Conservation (phyloP, 2,888 invertebrate genomes). For the Platyscelio sp. region DNA sequence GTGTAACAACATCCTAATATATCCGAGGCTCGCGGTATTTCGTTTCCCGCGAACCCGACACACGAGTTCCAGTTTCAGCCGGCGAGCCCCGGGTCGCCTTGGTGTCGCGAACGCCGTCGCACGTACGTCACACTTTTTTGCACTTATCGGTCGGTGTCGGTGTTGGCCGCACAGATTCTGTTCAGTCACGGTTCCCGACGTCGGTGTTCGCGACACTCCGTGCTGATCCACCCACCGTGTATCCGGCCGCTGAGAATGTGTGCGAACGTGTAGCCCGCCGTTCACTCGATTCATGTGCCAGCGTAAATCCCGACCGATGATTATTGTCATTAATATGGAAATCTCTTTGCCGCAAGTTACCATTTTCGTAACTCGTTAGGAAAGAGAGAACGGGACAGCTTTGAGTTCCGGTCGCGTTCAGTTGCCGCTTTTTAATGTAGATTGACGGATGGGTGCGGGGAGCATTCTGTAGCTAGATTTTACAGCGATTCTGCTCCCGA, state of each 20-base stretch:
- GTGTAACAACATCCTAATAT: constrained; percentile 78
- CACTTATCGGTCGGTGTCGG: constrained; percentile 76
- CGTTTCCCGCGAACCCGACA: constrained; percentile 81
- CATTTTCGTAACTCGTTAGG: constrained; percentile 41
- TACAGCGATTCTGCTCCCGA: no score
- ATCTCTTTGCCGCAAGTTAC: constrained; percentile 29
- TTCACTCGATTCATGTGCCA: constrained; percentile 23
- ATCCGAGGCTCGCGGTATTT: constrained; percentile 75
- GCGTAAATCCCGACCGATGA: constrained; percentile 31
- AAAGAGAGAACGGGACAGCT: not conserved
- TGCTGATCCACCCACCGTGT: constrained; percentile 83
- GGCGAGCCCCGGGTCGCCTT: constrained; percentile 23
- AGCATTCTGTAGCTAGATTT: no score
- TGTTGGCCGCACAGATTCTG: constrained; percentile 80
- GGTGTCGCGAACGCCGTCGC: constrained; percentile 48
- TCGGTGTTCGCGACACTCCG: constrained; percentile 77
- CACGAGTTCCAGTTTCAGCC: constrained; percentile 79
- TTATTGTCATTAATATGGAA: constrained; percentile 54
- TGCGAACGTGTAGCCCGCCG: constrained; percentile 62
- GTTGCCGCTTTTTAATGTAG: no score
- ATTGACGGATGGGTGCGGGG: no score
- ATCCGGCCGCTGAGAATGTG: constrained; percentile 78
- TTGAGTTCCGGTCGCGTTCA: no score
- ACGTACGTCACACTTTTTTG: constrained; percentile 46
- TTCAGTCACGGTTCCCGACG: constrained; percentile 83